phyloP scores from a whole-genome alignment of 2,797 vertebrate genomes.

The Tenualosa ilisha region DNA sequence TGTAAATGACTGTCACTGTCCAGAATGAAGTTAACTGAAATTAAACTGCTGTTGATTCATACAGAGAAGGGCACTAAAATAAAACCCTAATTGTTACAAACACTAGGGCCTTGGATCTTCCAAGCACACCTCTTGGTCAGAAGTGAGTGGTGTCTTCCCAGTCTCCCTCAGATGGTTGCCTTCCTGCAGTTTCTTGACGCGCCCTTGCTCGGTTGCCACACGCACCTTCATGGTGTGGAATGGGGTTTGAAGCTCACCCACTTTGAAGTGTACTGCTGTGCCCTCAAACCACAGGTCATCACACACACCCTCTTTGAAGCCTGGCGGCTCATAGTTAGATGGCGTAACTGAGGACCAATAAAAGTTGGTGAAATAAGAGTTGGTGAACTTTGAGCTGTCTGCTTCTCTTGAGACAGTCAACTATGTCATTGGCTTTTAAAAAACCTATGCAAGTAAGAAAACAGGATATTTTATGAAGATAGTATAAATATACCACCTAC shows the following conservation, averaged over 20 bases:
- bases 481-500: not conserved
- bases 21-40: no score
- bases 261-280: conserved; percentile 71
- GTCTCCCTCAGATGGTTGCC: conserved; percentile 56
- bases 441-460: not conserved
- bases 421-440: no score
- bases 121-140: not conserved
- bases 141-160: not conserved
- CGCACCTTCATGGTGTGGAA: conserved; percentile 73
- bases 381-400: not conserved
- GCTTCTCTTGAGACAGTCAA: not conserved
- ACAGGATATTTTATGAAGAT: not conserved
- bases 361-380: not conserved
- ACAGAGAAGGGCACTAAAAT: not conserved
- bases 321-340: conserved; percentile 76
- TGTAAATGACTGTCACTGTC: no score
- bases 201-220: conserved; percentile 68
- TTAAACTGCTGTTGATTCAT: not conserved
- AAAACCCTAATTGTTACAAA: not conserved
- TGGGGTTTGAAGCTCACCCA: conserved; percentile 74
- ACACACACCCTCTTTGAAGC: conserved; percentile 74
- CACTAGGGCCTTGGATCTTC: not conserved
- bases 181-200: conserved; percentile 66
- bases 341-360: conserved; percentile 71
- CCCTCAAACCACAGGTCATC: conserved; percentile 79